phyloP scores from a whole-genome alignment of 1,140 invertebrate species.

The Zaprionus kolodkinae region DNA sequence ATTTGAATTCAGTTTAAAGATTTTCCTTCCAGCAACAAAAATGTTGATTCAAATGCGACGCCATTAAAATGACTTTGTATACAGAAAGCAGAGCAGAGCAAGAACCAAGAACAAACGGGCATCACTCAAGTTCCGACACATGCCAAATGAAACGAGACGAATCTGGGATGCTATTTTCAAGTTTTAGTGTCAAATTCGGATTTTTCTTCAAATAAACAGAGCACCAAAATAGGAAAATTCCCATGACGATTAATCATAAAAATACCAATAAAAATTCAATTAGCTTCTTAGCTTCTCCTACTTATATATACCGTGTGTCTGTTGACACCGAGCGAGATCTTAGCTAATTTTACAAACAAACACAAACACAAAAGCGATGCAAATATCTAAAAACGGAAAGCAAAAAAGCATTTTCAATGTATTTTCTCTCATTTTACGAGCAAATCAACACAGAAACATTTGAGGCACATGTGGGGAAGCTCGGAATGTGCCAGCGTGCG shows the following conservation, averaged over 20 bases:
- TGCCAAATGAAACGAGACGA: conserved; percentile 41
- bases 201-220: conserved; percentile 58
- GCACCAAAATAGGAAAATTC: conserved; percentile 54
- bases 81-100: conserved; percentile 10
- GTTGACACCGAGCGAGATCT: conserved; percentile 56
- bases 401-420: conserved; percentile 58
- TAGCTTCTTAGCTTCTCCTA: conserved; percentile 50
- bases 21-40: conserved; percentile 29
- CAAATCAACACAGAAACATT: conserved; percentile 40
- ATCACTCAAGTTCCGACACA: conserved; percentile 61
- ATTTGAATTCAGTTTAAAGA: conserved; percentile 41
- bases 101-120: conserved; percentile 47
- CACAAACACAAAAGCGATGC: conserved; percentile 46
- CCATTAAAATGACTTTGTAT: conserved; percentile 42
- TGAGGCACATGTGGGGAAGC: conserved; percentile 43
- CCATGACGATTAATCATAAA: conserved; percentile 81
- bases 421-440: conserved; percentile 47
- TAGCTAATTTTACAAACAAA: conserved; percentile 58
- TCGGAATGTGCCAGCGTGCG: conserved; percentile 33
- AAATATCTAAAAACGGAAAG: conserved; percentile 50
- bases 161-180: conserved; percentile 37
- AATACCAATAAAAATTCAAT: conserved; percentile 78
- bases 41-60: conserved; percentile 24
- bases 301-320: neutral
- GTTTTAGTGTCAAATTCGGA: conserved; percentile 55